Evolutionary conservation across 2,888 invertebrate species (phyloP), one percentile per base, ranked within the genome.

Genomic region (Lasioglossum villosulum): DNA sequence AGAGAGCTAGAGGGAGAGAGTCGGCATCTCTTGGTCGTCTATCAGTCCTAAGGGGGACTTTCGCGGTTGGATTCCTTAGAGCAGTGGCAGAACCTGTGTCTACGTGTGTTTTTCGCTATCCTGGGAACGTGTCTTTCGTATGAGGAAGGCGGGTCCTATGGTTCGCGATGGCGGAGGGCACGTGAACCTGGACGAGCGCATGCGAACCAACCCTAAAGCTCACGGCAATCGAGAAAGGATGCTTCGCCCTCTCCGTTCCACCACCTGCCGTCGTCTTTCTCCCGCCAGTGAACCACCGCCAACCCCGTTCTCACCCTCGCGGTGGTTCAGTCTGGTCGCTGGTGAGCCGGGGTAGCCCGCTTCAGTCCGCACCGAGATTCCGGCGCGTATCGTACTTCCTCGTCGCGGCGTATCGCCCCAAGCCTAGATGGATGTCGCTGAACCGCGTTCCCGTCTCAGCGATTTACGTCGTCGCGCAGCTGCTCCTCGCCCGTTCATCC

Each of bases 361-460:
- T 90, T 88, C 87, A 89, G 94, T 94, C 92, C 93, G 94, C 93
- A 93, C 93, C 94, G 94, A 94, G 94, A 93, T 93, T 91, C 94
- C 94, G 94, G 93, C 92, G 94, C 93, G 94, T 92, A 92, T 93
- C 93, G 90, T 93, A 90, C 90, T 92, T 91, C 88, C 90, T 88
- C 87, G 91, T 93, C 90, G 93, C 90, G 93, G 89, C 93, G 93
- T 94, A n/a, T 72, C 91, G 87, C 93, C 93, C 91, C 91, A 92
- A 93, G 90, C 92, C 91, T 94, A 94, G 94, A 94, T 94, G 94
- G 94, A 94, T 94, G 94, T 94, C 94, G 94, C 94, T 92, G 94
- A 93, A 93, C 91, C 93, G 93, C 91, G 86, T 88, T 91, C 88
- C 92, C 90, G 92, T 93, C 80, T 91, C 90, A 88, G 91, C 92